phyloP scores from a whole-genome alignment of 2,113 vertebrate species.

The Perca fluviatilis region DNA sequence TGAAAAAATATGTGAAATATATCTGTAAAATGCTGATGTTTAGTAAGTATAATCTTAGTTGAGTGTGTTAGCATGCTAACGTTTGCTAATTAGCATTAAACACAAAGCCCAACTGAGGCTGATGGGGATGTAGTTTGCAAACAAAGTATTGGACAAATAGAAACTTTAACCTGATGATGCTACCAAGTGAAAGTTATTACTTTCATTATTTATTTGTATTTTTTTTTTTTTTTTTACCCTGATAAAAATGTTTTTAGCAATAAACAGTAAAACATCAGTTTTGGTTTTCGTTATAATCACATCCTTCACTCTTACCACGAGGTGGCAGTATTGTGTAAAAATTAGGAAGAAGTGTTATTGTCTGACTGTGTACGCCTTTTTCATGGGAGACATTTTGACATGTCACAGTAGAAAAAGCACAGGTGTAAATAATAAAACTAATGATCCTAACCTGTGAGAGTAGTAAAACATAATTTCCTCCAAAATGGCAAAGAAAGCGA shows the following conservation, averaged over 20 bases:
- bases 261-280: not conserved
- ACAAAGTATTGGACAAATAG: not conserved
- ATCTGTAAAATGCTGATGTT: no score
- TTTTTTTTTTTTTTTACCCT: not conserved
- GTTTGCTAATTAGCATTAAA: not conserved
- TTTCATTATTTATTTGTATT: not conserved
- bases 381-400: not conserved
- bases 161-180: not conserved
- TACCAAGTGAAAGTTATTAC: not conserved
- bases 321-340: slow-evolving; percentile 1
- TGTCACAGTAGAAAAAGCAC: not conserved
- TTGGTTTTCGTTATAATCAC: not conserved
- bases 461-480: slow-evolving; percentile 96
- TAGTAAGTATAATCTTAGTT: no score
- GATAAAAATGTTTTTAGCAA: not conserved
- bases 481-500: slow-evolving; percentile 83
- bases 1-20: no score
- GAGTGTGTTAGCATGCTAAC: no score
- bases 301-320: not conserved
- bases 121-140: no score
- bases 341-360: no score
- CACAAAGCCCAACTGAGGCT: no score
- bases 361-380: not conserved
- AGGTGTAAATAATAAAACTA: not conserved
- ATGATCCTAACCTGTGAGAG: slow-evolving; percentile 87